These are phyloP conservation scores for Cinclus mexicanus DNA, from an alignment of 2,113 vertebrate genomes.

Conservation along the genomic window DNA sequence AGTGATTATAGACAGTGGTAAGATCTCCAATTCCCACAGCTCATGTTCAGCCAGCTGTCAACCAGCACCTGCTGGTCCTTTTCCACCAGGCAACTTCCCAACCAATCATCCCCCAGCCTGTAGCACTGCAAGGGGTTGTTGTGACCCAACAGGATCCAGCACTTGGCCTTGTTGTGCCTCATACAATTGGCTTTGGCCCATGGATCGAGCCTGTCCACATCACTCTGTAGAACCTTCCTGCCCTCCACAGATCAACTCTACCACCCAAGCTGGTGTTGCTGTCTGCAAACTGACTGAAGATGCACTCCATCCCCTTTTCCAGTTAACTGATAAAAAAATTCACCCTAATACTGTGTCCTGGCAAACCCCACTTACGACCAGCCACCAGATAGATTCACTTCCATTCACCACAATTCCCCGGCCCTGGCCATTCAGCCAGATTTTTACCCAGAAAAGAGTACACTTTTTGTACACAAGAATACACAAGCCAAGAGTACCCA, in stretches of 20 bases:
- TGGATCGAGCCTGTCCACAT: not conserved
- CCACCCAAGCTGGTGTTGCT: not conserved
- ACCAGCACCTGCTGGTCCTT: not conserved
- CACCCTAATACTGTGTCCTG: not conserved
- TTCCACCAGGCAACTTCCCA: not conserved
- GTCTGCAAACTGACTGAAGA: not conserved
- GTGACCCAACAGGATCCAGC: not conserved
- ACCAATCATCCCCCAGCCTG: not conserved
- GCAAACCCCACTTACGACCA: not conserved
- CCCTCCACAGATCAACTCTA: not conserved
- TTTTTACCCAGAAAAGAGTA: not conserved
- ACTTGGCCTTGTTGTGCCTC: not conserved
- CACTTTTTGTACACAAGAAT: too few species aligned
- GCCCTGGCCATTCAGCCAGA: fast-evolving
- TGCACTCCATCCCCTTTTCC: not conserved
- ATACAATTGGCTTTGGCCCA: not conserved
- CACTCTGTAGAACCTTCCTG: not conserved
- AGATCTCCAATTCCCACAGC: fast-evolving
- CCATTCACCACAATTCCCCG: not conserved
- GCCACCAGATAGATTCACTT: not conserved
- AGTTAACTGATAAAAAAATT: not conserved
- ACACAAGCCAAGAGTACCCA: not conserved
- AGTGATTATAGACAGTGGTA: not conserved
- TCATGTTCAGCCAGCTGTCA: not conserved
- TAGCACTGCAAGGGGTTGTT: not conserved